Conservation (phyloP, 2,797 vertebrate species). For the Molossus alvarezi region DNA sequence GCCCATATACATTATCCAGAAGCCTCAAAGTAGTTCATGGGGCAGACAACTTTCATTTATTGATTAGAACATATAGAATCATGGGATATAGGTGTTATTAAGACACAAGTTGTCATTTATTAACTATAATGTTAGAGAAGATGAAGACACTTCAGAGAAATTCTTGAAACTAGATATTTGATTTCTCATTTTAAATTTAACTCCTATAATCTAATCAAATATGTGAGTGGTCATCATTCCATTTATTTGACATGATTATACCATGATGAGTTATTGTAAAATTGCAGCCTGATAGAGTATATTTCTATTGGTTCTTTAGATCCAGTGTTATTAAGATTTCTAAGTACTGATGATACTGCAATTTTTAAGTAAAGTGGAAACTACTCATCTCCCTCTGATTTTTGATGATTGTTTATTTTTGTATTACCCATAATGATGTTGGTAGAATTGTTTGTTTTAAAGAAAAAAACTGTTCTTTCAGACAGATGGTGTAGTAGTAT, state of each 20-base stretch:
- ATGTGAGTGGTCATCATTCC: conserved; percentile 68
- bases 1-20: conserved; percentile 47
- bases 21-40: conserved; percentile 46
- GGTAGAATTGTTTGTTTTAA: conserved; percentile 69
- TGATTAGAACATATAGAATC: conserved; percentile 76
- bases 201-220: conserved; percentile 75
- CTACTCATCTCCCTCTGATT: conserved; percentile 69
- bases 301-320: conserved; percentile 70
- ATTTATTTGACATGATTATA: conserved; percentile 79
- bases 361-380: conserved; percentile 64
- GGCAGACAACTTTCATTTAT: conserved; percentile 51
- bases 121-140: conserved; percentile 69
- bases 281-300: conserved; percentile 70
- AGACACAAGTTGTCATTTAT: conserved; percentile 72
- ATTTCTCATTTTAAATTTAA: conserved; percentile 79
- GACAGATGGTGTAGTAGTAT: conserved; percentile 62
- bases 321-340: conserved; percentile 72
- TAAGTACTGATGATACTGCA: conserved; percentile 59
- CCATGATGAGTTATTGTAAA: conserved; percentile 68
- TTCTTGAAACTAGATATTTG: conserved; percentile 70
- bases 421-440: background rate
- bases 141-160: conserved; percentile 68
- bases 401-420: conserved; percentile 69
- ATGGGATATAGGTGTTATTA: conserved; percentile 74
- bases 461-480: conserved; percentile 64